Conservation (phyloP, 1,140 invertebrate species). For the Teleogryllus occipitalis region DNA sequence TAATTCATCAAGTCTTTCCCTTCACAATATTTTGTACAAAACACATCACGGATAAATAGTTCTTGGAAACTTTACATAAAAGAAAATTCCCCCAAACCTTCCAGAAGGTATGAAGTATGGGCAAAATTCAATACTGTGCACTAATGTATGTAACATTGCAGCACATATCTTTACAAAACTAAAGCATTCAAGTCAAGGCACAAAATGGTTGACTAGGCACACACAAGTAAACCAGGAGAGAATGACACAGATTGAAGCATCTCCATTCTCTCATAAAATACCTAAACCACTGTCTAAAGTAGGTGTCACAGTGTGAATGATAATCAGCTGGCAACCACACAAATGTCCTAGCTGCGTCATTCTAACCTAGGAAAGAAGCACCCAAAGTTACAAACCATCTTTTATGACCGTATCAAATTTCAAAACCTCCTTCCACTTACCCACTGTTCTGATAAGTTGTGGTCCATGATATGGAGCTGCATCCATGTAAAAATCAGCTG, state of each 20-base stretch:
- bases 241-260: no score
- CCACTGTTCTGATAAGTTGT: background rate
- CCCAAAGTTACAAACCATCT: no score
- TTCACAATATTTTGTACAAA: background rate
- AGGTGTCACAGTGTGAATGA: background rate
- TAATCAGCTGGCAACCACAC: background rate
- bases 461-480: background rate
- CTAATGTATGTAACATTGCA: background rate
- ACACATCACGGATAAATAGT: background rate
- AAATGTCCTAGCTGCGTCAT: background rate
- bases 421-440: background rate
- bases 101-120: background rate
- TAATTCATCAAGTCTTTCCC: background rate
- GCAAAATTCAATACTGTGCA: background rate
- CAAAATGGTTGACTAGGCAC: conserved; percentile 1
- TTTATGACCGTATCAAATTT: no score
- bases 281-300: background rate
- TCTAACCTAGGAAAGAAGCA: background rate
- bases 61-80: background rate
- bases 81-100: background rate
- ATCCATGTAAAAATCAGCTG: background rate
- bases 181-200: background rate
- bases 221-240: background rate
- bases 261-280: background rate
- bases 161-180: background rate